Evolutionary conservation across 1,140 invertebrate genomes (phyloP).

Genomic region (Arion vulgaris): DNA sequence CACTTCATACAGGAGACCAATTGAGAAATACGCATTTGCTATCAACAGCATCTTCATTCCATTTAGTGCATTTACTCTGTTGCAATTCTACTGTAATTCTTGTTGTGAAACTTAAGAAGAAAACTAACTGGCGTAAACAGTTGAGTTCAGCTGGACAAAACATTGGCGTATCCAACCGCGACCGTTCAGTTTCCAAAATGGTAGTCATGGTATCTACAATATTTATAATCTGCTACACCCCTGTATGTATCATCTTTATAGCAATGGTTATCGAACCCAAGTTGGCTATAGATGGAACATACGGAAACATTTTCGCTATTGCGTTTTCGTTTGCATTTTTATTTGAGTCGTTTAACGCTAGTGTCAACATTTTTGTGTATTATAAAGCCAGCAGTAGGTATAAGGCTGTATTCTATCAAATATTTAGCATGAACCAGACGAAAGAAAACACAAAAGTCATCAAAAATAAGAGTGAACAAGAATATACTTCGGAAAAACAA

Average conservation of each 20-base stretch:
- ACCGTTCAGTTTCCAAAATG: constrained; percentile 11
- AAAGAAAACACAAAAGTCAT: too few relatives aligned
- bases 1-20: not conserved
- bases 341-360: constrained; percentile 12
- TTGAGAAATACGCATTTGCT: constrained; percentile 1
- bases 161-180: not conserved
- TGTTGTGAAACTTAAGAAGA: not conserved
- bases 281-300: constrained; percentile 1
- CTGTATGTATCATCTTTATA: constrained; percentile 19
- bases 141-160: not conserved
- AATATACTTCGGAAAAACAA: too few relatives aligned
- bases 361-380: constrained; percentile 29
- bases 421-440: not conserved
- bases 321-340: constrained; percentile 19
- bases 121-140: constrained; percentile 12
- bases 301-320: constrained; percentile 16
- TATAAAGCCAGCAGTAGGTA: constrained; percentile 14
- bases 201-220: constrained; percentile 14
- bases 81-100: not conserved
- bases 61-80: not conserved
- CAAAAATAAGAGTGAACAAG: too few relatives aligned
- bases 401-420: not conserved
- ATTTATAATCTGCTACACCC: constrained; percentile 16
- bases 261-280: not conserved
- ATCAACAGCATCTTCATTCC: constrained; percentile 7